Percentiles rank a stretch among this genome's conserved stretches.
Conservation (phyloP, 2,113 vertebrate species). For the Serranochromis macrocephalus region DNA sequence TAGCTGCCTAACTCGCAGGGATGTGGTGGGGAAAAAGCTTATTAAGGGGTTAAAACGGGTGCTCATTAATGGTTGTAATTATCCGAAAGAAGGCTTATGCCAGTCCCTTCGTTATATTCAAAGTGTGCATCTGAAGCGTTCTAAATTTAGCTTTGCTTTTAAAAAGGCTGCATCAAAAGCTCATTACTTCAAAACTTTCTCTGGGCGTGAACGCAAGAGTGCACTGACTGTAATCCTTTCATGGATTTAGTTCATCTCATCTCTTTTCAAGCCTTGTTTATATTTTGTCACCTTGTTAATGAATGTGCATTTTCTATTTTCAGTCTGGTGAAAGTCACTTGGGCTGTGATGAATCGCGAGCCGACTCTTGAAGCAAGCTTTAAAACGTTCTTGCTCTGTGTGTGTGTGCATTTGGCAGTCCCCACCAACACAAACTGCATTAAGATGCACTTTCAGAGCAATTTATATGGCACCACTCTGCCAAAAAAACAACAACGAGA, state of each 20-base stretch:
- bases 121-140: background rate
- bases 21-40: background rate
- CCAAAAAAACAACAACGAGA: background rate
- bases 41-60: background rate
- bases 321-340: background rate
- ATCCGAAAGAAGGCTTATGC: background rate
- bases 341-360: background rate
- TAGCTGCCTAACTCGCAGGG: background rate
- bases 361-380: background rate
- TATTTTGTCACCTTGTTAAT: background rate
- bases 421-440: background rate
- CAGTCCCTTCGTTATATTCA: background rate
- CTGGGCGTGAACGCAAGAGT: background rate
- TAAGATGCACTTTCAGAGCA: background rate
- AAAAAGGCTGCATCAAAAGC: background rate
- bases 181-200: background rate
- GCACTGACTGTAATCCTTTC: background rate
- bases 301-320: conserved; percentile 4
- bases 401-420: background rate
- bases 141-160: background rate
- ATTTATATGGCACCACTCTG: background rate
- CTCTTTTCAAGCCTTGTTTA: background rate
- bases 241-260: background rate
- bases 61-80: background rate
- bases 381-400: background rate